Evolutionary conservation across 2,888 invertebrate genomes (phyloP).

Genomic region (Yponomeuta cagnagella): DNA sequence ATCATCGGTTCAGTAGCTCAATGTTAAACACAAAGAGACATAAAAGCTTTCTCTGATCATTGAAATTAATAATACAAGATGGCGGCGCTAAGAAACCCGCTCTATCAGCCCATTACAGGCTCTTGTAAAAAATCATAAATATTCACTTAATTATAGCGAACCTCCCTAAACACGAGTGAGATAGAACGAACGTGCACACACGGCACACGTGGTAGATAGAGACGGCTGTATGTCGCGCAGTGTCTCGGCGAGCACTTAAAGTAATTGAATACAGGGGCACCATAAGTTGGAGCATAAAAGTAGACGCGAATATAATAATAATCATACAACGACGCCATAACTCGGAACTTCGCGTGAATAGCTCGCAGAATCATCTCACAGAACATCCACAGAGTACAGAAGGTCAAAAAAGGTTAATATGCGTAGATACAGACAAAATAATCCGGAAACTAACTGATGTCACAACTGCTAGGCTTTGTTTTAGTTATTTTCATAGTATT

Average conservation of each 20-base stretch:
- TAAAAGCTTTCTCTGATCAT: slow-evolving; percentile 38
- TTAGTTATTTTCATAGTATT: no score
- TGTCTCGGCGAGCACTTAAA: slow-evolving; percentile 59
- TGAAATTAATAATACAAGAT: slow-evolving; percentile 57
- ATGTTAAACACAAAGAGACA: slow-evolving; percentile 13
- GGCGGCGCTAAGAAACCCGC: slow-evolving; percentile 39
- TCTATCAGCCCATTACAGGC: slow-evolving; percentile 56
- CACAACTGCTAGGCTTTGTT: no score
- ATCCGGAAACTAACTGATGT: no score
- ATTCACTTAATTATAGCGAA: slow-evolving; percentile 66
- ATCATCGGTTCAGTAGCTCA: neutral
- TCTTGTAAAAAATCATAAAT: slow-evolving; percentile 71
- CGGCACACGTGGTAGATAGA: slow-evolving; percentile 21
- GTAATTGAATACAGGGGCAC: slow-evolving; percentile 67
- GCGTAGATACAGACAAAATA: no score
- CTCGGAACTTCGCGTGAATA: slow-evolving; percentile 3
- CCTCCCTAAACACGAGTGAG: slow-evolving; percentile 30
- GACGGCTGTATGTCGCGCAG: slow-evolving; percentile 40
- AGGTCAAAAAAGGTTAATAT: neutral
- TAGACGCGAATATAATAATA: slow-evolving; percentile 65
- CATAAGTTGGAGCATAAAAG: slow-evolving; percentile 54
- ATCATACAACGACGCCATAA: slow-evolving; percentile 24
- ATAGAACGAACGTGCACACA: slow-evolving; percentile 1
- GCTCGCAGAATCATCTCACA: neutral
- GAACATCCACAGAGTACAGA: neutral